Conservation (phyloP, 2,113 vertebrate genomes). For the Xiphophorus maculatus region DNA sequence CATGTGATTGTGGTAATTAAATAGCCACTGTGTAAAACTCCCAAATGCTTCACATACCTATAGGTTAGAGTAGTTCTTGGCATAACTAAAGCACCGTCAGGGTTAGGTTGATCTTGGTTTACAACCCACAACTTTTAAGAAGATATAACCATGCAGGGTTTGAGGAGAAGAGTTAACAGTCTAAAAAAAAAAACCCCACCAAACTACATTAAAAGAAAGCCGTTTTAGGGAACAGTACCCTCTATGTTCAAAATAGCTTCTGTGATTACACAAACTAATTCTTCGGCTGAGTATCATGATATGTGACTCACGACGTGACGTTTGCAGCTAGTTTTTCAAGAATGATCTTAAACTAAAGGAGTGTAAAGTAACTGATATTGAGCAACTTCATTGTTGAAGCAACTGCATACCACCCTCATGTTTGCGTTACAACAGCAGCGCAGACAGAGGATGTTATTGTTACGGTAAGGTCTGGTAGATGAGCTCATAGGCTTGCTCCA, state of each 20-base stretch:
- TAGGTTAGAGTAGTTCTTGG: not conserved
- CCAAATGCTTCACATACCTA: not conserved
- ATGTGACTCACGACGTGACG: not conserved
- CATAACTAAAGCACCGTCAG: not conserved
- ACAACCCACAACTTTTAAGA: not conserved
- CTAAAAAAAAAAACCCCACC: not conserved
- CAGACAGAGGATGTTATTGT: constrained; percentile 38
- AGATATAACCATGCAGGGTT: not conserved
- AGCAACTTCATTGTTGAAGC: constrained; percentile 44
- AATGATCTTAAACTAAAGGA: constrained; percentile 43
- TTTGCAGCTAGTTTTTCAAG: constrained; percentile 56
- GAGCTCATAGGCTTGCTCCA: constrained; percentile 48
- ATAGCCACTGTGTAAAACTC: not conserved
- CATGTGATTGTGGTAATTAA: not conserved
- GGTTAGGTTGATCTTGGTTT: not conserved
- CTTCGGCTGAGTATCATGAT: constrained; percentile 1
- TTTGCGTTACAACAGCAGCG: constrained; percentile 54
- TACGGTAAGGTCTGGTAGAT: constrained; percentile 32
- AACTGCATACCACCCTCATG: constrained; percentile 15
- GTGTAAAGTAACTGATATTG: constrained; percentile 47
- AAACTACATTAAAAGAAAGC: not conserved
- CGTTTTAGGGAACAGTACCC: not conserved
- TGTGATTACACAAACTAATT: not conserved
- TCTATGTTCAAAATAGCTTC: not conserved
- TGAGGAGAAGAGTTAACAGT: not conserved